phyloP scores from a whole-genome alignment of 2,113 vertebrate genomes.

The Zosterops lateralis region DNA sequence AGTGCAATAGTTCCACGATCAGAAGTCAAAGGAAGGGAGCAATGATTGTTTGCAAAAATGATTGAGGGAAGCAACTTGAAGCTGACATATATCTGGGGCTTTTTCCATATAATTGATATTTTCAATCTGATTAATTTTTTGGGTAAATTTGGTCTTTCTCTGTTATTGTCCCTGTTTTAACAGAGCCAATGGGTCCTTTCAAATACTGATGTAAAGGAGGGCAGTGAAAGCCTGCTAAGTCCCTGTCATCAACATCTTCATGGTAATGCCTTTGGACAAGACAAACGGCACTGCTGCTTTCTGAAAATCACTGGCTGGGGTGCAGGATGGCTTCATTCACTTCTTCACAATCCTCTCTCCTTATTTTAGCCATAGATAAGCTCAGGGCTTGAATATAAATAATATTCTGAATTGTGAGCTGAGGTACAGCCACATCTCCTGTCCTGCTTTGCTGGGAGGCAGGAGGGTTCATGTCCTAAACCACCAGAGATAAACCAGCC shows the following conservation, averaged over 20 bases:
- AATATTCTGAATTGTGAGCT: neutral
- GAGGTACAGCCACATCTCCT: neutral
- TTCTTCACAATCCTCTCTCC: neutral
- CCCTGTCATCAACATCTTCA: neutral
- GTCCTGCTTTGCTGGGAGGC: neutral
- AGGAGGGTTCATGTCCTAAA: neutral
- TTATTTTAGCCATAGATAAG: neutral
- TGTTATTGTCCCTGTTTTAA: neutral
- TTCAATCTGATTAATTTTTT: neutral
- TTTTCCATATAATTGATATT: neutral
- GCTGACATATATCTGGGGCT: neutral
- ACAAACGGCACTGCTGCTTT: neutral
- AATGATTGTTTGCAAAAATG: constrained; percentile 30
- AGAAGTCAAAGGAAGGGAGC: constrained; percentile 19
- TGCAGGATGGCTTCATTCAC: neutral
- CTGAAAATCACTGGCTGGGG: neutral
- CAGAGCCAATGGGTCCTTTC: neutral
- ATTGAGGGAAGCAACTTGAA: neutral
- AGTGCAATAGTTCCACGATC: neutral
- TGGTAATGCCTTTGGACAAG: neutral
- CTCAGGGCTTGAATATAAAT: neutral
- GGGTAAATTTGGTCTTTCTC: neutral
- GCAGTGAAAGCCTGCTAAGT: neutral
- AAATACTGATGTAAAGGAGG: neutral
- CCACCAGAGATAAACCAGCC: neutral